These are phyloP conservation scores for Rhinoptilus africanus DNA, from an alignment of 2,113 vertebrate genomes.

Conservation along the genomic window DNA sequence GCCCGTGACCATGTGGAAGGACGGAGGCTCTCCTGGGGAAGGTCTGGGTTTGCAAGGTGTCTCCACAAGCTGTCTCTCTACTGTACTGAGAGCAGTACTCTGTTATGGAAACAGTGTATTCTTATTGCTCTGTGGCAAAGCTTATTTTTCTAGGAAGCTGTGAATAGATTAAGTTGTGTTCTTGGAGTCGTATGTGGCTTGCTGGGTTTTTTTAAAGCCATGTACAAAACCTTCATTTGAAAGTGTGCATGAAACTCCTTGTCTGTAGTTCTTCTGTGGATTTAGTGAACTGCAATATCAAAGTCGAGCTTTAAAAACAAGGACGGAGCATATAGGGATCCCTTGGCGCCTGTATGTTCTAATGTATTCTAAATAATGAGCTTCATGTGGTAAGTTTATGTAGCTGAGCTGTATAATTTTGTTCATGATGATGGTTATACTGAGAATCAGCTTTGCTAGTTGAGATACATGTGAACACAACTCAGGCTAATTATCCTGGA, in stretches of 20 bases:
- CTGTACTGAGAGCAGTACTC: not conserved
- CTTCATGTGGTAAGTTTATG: not conserved
- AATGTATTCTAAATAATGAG: not conserved
- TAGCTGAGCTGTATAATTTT: not conserved
- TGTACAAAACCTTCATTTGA: not conserved
- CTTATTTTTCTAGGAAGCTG: not conserved
- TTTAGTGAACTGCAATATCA: not conserved
- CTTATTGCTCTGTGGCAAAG: not conserved
- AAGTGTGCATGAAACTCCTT: not conserved
- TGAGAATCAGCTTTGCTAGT: not conserved
- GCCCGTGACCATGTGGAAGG: not conserved
- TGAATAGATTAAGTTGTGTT: not conserved
- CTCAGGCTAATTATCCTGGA: not conserved
- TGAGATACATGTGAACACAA: not conserved
- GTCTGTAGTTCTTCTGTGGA: not conserved
- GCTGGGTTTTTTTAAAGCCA: not conserved
- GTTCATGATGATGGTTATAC: not conserved
- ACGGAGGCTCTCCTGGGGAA: not conserved
- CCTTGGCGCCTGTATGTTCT: not conserved
- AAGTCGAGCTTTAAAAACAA: not conserved
- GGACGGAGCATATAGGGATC: not conserved
- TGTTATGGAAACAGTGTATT: not conserved
- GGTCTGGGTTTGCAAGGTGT: not conserved
- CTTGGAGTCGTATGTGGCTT: not conserved
- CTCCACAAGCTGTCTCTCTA: not conserved